A percentile compares a stretch with the other conserved stretches of the same genome.
Conservation (phyloP, 2,797 vertebrate species). For the Paedocypris micromegethes region DNA sequence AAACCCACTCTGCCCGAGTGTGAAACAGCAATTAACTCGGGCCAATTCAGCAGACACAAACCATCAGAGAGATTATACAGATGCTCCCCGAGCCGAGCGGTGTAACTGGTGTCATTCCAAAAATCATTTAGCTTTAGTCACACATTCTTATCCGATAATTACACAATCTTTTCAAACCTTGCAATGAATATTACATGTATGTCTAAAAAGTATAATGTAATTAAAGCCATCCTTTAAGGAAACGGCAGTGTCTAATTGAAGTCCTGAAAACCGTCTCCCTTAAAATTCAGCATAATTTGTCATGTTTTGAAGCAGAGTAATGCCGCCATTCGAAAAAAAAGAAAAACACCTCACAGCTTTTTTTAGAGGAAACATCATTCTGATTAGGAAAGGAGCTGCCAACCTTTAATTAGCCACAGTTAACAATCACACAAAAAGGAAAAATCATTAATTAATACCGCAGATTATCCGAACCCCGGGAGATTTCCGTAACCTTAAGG, state of each 20-base stretch:
- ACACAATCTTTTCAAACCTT: slow-evolving; percentile 26
- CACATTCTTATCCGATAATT: slow-evolving; percentile 21
- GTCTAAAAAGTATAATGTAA: slow-evolving; percentile 31
- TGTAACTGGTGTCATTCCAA: slow-evolving; percentile 28
- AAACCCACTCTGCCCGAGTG: slow-evolving; percentile 29
- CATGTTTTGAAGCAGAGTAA: neutral
- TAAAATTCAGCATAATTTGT: slow-evolving; percentile 13
- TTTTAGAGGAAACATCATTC: slow-evolving; percentile 33
- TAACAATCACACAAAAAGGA: slow-evolving; percentile 44
- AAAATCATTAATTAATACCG: slow-evolving; percentile 48
- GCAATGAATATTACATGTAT: slow-evolving; percentile 28
- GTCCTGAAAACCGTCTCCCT: slow-evolving; percentile 8
- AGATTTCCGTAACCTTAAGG: slow-evolving; percentile 41
- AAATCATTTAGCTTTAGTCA: slow-evolving; percentile 36
- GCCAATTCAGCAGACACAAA: slow-evolving; percentile 24
- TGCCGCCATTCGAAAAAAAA: slow-evolving; percentile 15
- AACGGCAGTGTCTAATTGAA: slow-evolving; percentile 30
- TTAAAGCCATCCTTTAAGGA: slow-evolving; percentile 42
- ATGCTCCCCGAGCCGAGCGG: slow-evolving; percentile 18
- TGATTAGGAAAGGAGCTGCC: slow-evolving; percentile 45
- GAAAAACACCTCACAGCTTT: slow-evolving; percentile 29
- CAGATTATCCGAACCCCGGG: slow-evolving; percentile 39
- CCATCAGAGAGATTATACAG: slow-evolving; percentile 25
- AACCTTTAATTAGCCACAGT: slow-evolving; percentile 49
- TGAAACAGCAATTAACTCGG: slow-evolving; percentile 37